A percentile compares a stretch with the other conserved stretches of the same genome.
These are phyloP conservation scores for Chloroclystis v-ata DNA, from an alignment of 2,888 invertebrate genomes.

Conservation along the genomic window DNA sequence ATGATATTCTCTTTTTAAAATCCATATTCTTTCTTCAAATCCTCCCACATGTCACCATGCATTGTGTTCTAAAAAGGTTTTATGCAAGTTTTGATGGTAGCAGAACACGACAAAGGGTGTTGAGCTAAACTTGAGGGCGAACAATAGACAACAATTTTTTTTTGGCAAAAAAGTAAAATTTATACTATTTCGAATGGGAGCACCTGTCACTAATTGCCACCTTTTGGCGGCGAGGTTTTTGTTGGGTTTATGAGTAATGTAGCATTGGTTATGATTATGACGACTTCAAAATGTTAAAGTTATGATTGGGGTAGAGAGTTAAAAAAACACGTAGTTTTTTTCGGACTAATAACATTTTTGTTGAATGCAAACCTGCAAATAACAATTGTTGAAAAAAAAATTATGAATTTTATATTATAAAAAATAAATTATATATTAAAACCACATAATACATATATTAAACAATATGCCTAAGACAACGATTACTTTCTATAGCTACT, in stretches of 20 bases:
- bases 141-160: constrained; percentile 54
- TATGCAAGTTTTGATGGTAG: constrained; percentile 49
- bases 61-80: constrained; percentile 42
- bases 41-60: constrained; percentile 67
- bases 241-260: constrained; percentile 32
- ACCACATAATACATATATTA: too few species aligned
- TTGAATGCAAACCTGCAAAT: too few species aligned
- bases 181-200: constrained; percentile 60
- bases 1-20: constrained; percentile 49
- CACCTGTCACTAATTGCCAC: constrained; percentile 77
- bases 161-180: constrained; percentile 56
- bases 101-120: constrained; percentile 72
- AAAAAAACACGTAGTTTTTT: too few species aligned
- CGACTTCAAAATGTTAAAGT: constrained; percentile 7
- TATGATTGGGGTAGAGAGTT: background rate
- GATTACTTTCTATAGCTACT: too few species aligned
- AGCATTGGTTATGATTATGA: constrained; percentile 14
- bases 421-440: too few species aligned
- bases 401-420: too few species aligned
- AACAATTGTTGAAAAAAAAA: too few species aligned
- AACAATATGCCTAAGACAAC: too few species aligned
- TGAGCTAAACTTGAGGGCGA: constrained; percentile 58
- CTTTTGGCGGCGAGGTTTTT: constrained; percentile 67
- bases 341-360: too few species aligned
- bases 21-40: constrained; percentile 14